A percentile compares a stretch with the other conserved stretches of the same genome.
Conservation (phyloP, 30 jellyfish, hydroid and myxozoan genomes). For the Turritopsis dohrnii region DNA sequence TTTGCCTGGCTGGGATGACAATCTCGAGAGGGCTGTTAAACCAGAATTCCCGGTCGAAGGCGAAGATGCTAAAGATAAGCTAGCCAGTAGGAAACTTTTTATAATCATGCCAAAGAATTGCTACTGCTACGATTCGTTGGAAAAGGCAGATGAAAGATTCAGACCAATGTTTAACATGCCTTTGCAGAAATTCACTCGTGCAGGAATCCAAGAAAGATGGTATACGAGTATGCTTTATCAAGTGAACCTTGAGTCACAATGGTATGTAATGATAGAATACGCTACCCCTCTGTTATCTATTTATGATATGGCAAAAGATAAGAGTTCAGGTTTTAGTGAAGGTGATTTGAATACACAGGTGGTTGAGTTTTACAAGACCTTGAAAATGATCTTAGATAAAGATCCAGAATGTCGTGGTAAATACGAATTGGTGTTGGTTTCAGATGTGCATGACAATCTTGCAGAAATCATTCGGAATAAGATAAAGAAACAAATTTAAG, state of each 20-base stretch:
- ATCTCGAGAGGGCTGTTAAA: neutral
- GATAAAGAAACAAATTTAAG: neutral
- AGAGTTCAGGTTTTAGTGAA: constrained; percentile 26
- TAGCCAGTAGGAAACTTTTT: constrained; percentile 36
- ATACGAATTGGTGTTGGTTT: constrained; percentile 51
- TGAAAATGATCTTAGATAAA: constrained; percentile 49
- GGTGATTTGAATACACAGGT: constrained; percentile 51
- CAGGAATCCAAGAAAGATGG: constrained; percentile 63
- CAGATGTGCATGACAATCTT: constrained; percentile 36
- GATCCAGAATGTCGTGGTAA: constrained; percentile 46
- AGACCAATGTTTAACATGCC: constrained; percentile 26
- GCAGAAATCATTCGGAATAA: constrained; percentile 29
- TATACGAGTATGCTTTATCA: constrained; percentile 50
- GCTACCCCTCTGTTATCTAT: constrained; percentile 58
- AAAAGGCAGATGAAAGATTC: constrained; percentile 41
- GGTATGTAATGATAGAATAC: constrained; percentile 64
- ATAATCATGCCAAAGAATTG: constrained; percentile 74
- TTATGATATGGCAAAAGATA: constrained; percentile 46
- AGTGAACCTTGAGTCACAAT: constrained; percentile 14
- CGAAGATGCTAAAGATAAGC: constrained; percentile 35
- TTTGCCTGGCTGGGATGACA: neutral
- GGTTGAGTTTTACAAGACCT: constrained; percentile 34
- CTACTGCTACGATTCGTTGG: constrained; percentile 36
- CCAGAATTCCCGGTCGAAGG: constrained; percentile 45
- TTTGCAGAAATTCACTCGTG: constrained; percentile 31